Percentiles rank a stretch among this genome's conserved stretches.
Conservation (phyloP, 2,113 vertebrate genomes). For the Rynchops niger region DNA sequence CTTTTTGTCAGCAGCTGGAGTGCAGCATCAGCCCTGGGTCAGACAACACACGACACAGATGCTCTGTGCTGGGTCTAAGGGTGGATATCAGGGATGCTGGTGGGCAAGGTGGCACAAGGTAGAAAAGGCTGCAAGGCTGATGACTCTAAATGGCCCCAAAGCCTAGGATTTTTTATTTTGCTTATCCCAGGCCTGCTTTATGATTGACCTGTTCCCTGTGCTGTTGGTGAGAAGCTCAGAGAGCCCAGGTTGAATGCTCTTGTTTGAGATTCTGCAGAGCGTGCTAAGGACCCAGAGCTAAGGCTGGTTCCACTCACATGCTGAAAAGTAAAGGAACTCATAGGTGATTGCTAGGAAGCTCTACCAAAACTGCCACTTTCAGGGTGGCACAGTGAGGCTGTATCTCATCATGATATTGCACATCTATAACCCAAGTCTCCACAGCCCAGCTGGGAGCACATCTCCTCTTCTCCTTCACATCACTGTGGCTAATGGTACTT, state of each 20-base stretch:
- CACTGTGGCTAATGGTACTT: neutral
- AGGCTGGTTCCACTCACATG: neutral
- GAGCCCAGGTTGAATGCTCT: neutral
- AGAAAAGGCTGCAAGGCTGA: neutral
- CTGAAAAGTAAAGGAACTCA: neutral
- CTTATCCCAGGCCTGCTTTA: neutral
- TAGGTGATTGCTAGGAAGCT: neutral
- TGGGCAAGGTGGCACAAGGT: neutral
- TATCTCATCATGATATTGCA: neutral
- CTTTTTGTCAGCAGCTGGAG: neutral
- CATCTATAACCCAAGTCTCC: neutral
- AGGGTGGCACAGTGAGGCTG: neutral
- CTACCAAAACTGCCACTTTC: neutral
- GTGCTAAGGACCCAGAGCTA: accelerated
- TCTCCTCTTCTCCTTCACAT: neutral
- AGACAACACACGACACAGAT: accelerated
- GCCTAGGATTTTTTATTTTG: accelerated
- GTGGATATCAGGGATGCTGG: neutral
- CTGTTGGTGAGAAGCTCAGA: neutral
- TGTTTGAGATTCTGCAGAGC: neutral
- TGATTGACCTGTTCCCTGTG: neutral
- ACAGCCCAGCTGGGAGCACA: neutral
- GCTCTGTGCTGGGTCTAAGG: neutral
- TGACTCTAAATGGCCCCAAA: neutral
- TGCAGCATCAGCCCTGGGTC: neutral